phyloP scores from a whole-genome alignment of 2,113 vertebrate species.

The Ifrita kowaldi region DNA sequence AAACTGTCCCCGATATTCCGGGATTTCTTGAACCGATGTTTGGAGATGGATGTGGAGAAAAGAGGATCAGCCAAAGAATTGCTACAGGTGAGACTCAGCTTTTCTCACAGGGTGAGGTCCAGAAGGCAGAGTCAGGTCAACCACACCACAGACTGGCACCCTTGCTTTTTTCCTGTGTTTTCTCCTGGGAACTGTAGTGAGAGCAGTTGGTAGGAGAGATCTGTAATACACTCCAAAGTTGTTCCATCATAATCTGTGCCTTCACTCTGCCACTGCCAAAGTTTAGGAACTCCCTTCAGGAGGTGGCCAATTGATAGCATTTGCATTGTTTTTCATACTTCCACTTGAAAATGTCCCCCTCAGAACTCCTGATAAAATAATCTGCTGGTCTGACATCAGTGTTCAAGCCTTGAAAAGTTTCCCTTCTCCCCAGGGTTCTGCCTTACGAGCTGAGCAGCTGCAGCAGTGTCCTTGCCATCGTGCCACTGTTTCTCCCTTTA shows the following conservation, averaged over 20 bases:
- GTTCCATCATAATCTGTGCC: background rate
- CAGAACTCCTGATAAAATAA: background rate
- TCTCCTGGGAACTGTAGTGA: background rate
- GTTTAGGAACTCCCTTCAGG: background rate
- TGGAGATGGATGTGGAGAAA: slow-evolving; percentile 99
- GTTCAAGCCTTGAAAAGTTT: background rate
- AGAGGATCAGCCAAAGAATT: slow-evolving; percentile 94
- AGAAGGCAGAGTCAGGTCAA: background rate
- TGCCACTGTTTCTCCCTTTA: background rate
- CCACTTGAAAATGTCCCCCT: background rate
- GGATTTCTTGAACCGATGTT: slow-evolving; percentile 92
- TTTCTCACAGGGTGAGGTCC: background rate
- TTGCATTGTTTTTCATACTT: background rate
- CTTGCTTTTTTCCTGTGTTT: background rate
- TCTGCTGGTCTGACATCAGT: background rate
- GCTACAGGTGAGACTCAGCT: slow-evolving; percentile 80
- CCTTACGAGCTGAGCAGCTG: background rate
- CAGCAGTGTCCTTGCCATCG: background rate
- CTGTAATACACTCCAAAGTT: background rate
- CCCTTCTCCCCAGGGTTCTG: background rate
- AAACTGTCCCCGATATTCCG: slow-evolving; percentile 95
- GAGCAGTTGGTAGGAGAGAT: background rate
- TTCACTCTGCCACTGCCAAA: background rate
- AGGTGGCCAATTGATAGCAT: background rate
- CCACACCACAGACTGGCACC: rapidly evolving